A percentile compares a stretch with the other conserved stretches of the same genome.
Evolutionary conservation across 2,797 vertebrate genomes (phyloP).

Genomic region (Syndactyla subalaris): DNA sequence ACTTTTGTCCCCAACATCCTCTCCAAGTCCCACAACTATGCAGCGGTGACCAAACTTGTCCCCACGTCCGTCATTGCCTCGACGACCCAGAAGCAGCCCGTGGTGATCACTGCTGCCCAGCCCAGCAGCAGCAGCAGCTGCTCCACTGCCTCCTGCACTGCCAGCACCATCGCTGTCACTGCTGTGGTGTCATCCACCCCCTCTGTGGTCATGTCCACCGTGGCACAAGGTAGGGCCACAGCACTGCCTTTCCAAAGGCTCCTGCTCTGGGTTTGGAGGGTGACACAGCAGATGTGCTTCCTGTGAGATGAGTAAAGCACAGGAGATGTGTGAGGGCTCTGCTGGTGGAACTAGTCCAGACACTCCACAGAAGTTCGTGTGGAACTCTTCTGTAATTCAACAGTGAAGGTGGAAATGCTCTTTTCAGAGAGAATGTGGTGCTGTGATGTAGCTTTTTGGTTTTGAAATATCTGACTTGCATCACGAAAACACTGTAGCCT

Average conservation of each 20-base stretch:
- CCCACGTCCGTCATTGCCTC: slow-evolving; percentile 88
- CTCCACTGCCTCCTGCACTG: slow-evolving; percentile 74
- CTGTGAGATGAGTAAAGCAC: neutral
- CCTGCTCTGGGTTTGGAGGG: neutral
- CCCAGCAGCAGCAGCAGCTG: slow-evolving; percentile 75
- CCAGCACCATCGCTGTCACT: slow-evolving; percentile 88
- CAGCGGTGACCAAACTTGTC: slow-evolving; percentile 91
- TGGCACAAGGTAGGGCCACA: slow-evolving; percentile 84
- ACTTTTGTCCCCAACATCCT: slow-evolving; percentile 98
- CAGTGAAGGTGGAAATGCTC: neutral
- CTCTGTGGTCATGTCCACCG: slow-evolving; percentile 93
- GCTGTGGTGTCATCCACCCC: slow-evolving; percentile 91
- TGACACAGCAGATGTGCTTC: accelerated
- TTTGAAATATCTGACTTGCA: neutral
- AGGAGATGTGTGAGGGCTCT: neutral
- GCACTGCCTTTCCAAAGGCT: neutral
- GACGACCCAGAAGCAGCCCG: slow-evolving; percentile 90
- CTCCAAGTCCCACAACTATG: slow-evolving; percentile 94
- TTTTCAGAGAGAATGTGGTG: neutral
- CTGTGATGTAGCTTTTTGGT: neutral
- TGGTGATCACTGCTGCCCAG: slow-evolving; percentile 89
- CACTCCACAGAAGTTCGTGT: neutral
- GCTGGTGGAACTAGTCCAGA: neutral
- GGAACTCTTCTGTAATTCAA: neutral
- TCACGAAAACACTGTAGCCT: neutral